A percentile compares a stretch with the other conserved stretches of the same genome.
Conservation (phyloP, 2,888 invertebrate species). For the Prenolepis imparis region DNA sequence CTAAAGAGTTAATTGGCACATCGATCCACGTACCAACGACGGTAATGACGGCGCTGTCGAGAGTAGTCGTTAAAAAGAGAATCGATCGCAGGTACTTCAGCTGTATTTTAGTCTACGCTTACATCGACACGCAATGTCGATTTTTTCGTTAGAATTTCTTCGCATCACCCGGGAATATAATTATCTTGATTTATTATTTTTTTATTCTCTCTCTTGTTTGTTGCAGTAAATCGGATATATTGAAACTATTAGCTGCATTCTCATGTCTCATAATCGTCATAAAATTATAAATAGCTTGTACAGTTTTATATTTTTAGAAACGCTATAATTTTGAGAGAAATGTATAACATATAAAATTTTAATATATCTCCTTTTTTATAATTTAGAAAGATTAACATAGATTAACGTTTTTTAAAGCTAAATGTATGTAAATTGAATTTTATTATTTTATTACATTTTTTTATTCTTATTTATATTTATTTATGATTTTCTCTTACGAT, state of each 20-base stretch:
- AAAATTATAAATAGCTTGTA: background rate
- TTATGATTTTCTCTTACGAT: background rate
- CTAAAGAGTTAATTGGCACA: conserved; percentile 57
- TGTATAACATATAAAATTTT: background rate
- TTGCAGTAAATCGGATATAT: background rate
- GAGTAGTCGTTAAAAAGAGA: conserved; percentile 40
- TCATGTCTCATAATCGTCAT: background rate
- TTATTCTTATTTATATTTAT: background rate
- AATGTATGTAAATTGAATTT: background rate
- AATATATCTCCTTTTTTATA: background rate
- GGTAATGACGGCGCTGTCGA: conserved; percentile 37
- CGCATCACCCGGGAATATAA: background rate
- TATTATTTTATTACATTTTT: background rate
- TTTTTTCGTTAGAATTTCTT: background rate
- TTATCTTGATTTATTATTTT: background rate
- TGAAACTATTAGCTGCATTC: background rate
- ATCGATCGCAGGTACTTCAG: conserved; percentile 3
- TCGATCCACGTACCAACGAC: conserved; percentile 41
- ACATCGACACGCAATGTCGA: conserved; percentile 22
- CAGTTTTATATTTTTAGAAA: background rate
- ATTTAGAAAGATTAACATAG: background rate
- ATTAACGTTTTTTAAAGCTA: background rate
- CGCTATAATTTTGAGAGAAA: background rate
- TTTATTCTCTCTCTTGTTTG: background rate
- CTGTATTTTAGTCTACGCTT: conserved; percentile 17